A percentile compares a stretch with the other conserved stretches of the same genome.
Evolutionary conservation across 2,888 invertebrate genomes (phyloP).

Genomic region (Drosophila subsilvestris): DNA sequence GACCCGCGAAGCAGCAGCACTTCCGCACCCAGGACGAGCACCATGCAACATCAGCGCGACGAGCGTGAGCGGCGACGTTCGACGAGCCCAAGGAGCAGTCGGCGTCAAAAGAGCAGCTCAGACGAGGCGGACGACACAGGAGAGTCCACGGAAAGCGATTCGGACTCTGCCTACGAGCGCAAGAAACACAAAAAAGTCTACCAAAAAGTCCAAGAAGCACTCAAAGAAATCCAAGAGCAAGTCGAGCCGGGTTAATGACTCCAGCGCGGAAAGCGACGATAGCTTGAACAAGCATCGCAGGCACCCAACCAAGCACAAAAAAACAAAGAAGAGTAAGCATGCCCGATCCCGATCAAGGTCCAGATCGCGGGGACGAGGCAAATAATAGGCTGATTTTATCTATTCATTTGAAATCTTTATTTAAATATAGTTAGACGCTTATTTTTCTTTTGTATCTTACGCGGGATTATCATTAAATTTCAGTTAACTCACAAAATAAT

Average conservation of each 20-base stretch:
- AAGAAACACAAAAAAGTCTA: constrained; percentile 62
- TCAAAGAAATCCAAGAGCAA: constrained; percentile 71
- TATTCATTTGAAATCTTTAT: constrained; percentile 69
- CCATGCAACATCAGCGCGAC: constrained; percentile 4
- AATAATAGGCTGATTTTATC: constrained; percentile 34
- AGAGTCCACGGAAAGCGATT: constrained; percentile 70
- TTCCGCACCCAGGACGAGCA: constrained; percentile 26
- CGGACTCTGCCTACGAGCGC: constrained; percentile 67
- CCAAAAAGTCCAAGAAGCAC: constrained; percentile 67
- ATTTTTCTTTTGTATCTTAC: constrained; percentile 56
- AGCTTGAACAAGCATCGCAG: constrained; percentile 46
- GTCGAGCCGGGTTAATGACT: constrained; percentile 47
- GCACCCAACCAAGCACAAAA: constrained; percentile 75
- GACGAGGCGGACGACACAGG: constrained; percentile 69
- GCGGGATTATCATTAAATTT: constrained; percentile 73
- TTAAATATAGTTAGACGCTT: constrained; percentile 64
- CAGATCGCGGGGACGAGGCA: constrained; percentile 58
- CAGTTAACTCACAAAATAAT: constrained; percentile 73
- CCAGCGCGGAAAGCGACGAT: constrained; percentile 39
- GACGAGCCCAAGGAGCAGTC: constrained; percentile 33
- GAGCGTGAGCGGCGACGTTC: constrained; percentile 30
- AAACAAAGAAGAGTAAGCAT: constrained; percentile 83
- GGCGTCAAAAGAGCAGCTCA: constrained; percentile 52
- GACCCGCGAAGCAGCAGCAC: constrained; percentile 42
- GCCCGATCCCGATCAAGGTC: constrained; percentile 81